Conservation (phyloP, 2,113 vertebrate species). For the Thinocorus orbignyianus region DNA sequence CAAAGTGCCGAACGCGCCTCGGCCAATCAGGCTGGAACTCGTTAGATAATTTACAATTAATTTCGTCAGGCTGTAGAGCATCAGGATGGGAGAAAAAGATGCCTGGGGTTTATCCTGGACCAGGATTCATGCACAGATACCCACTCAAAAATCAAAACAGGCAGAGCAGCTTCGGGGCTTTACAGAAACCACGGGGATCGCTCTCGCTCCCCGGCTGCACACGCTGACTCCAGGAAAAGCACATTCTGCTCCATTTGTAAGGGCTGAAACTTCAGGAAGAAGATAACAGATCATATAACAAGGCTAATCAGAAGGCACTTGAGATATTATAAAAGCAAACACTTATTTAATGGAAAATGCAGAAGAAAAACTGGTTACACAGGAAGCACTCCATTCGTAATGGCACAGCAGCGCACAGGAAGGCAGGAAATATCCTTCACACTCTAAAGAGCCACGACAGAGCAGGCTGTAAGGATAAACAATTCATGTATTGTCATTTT, state of each 20-base stretch:
- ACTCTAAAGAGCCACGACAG: background rate
- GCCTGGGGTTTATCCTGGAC: background rate
- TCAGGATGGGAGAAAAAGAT: background rate
- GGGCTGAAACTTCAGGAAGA: background rate
- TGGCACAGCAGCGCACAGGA: background rate
- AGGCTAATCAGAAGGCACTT: background rate
- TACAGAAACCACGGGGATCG: rapidly evolving
- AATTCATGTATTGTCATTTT: background rate
- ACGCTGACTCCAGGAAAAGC: background rate
- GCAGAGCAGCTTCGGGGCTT: background rate
- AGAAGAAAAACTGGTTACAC: background rate
- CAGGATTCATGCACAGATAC: background rate
- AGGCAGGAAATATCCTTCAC: background rate
- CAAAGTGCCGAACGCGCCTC: rapidly evolving
- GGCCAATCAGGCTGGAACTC: background rate
- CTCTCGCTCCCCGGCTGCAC: background rate
- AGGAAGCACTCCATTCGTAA: background rate
- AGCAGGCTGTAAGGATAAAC: background rate
- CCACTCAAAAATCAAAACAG: background rate
- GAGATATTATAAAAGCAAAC: background rate
- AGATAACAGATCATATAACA: background rate
- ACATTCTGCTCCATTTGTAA: background rate
- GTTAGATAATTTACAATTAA: background rate
- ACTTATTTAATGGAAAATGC: background rate
- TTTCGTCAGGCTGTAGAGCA: background rate